Conservation (phyloP, 1,140 invertebrate genomes). For the Drosophila willistoni region DNA sequence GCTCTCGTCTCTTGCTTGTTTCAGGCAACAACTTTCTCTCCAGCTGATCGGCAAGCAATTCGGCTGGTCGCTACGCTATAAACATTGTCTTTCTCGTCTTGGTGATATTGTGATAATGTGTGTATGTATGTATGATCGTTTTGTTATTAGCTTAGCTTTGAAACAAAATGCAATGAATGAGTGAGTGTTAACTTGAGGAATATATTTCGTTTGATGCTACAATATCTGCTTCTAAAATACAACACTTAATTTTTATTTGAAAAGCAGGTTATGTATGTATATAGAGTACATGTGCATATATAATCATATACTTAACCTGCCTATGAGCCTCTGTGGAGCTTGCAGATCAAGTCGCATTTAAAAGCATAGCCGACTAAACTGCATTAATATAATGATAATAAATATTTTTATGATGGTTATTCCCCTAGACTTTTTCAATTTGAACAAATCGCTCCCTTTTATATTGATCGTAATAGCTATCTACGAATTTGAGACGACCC, state of each 20-base stretch:
- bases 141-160: no score
- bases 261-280: not conserved
- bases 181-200: no score
- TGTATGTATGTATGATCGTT: no score
- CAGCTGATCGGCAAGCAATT: no score
- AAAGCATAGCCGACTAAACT: conserved; percentile 58
- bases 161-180: no score
- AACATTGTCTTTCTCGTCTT: not conserved
- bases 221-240: no score
- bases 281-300: no score
- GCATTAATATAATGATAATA: conserved; percentile 29
- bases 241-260: no score
- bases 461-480: conserved; percentile 85
- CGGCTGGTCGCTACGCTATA: not conserved
- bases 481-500: conserved; percentile 82
- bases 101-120: not conserved
- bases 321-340: conserved; percentile 52
- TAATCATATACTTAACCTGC: no score
- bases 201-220: no score
- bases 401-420: not conserved
- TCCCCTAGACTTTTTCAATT: conserved; percentile 83
- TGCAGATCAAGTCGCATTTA: conserved; percentile 64
- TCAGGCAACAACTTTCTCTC: conserved; percentile 19
- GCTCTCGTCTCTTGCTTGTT: not conserved
- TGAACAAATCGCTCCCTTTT: conserved; percentile 86